Base-by-base conservation (phyloP, 2,888 invertebrate species). In the Trachelus troglodyta region DNA sequence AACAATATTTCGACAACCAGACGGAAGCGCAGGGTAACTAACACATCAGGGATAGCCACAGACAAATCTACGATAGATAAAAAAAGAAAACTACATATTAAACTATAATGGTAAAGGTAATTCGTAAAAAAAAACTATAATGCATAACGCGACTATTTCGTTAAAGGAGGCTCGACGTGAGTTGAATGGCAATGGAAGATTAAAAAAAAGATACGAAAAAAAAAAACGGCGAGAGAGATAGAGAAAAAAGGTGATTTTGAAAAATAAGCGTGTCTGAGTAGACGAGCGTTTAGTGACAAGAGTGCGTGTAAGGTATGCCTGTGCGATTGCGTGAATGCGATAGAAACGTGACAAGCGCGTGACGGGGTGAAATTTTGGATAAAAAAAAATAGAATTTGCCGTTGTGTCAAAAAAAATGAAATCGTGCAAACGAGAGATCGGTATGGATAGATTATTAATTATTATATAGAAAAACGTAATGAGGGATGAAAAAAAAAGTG, bases 1-100 rank as follows among this genome's bases (percentile, higher is more conserved):
- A 90, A 91, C 89, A 91, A 90, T 91, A 91, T 90, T 91, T 91
- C 90, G 90, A 91, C 88, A 91, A 91, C 89, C 91, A 91, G 91
- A 91, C 91, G 91, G 91, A 91, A 91, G 91, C 91, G 91, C 91
- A 91, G 91, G 91, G 91, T 91, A 91, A 91, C 88, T 90, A 91
- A 91, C 91, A 90, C 91, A 91, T 91, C 91, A 91, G 91, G 91
- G 91, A 91, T 91, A 91, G 91, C 91, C 91, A 90, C 91, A 90
- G 91, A 91, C 91, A 91, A 91, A 91, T 91, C 91, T 91, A 91
- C 89, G 91, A 90, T 91, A 91, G 89, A 90, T 90, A 90, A 90
- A 88, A 85, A 87, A 81, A 85, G 87, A 86, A 88, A 86, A 83
- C 85, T 89, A 91, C 90, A 87, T 91, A 91, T 90, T 90, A 89